Evolutionary conservation across 2,888 invertebrate species (phyloP).

Genomic region (Sarcophaga carnaria): DNA sequence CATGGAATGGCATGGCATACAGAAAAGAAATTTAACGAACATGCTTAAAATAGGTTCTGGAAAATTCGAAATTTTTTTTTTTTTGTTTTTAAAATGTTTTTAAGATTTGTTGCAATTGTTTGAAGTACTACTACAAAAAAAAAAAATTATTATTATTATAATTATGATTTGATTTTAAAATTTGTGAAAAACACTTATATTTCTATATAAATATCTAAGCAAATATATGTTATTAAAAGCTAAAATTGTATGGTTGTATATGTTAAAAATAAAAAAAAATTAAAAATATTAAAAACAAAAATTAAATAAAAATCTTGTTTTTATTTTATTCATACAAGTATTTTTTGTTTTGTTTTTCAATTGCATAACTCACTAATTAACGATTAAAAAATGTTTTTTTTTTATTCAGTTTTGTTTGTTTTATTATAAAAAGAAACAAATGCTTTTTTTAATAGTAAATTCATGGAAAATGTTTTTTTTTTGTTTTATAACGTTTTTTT

Average conservation of each 20-base stretch:
- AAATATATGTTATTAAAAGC: slow-evolving; percentile 59
- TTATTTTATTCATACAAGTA: slow-evolving; percentile 20
- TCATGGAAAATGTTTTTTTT: slow-evolving; percentile 53
- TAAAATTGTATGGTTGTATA: slow-evolving; percentile 48
- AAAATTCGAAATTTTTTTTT: background rate
- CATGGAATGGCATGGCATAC: too few species aligned
- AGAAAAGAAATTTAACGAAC: too few species aligned
- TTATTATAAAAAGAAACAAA: slow-evolving; percentile 60
- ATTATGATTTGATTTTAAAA: too few species aligned
- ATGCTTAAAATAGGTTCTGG: background rate
- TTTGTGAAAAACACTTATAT: slow-evolving; percentile 55
- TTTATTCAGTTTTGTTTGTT: slow-evolving; percentile 13
- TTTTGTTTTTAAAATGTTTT: background rate
- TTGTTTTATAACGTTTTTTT: slow-evolving; percentile 38
- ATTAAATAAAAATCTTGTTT: slow-evolving; percentile 20
- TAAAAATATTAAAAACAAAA: slow-evolving; percentile 36
- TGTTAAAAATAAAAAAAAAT: slow-evolving; percentile 15
- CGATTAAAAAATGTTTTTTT: slow-evolving; percentile 49
- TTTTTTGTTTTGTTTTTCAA: slow-evolving; percentile 37
- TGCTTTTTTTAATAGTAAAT: slow-evolving; percentile 56
- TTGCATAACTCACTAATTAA: slow-evolving; percentile 67
- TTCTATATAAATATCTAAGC: slow-evolving; percentile 52
- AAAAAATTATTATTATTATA: too few species aligned
- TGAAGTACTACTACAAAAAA: background rate
- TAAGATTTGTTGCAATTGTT: background rate